Percentiles rank a stretch among this genome's conserved stretches.
These are phyloP conservation scores for Hiodon tergisus DNA, from an alignment of 2,113 vertebrate genomes.

Conservation along the genomic window DNA sequence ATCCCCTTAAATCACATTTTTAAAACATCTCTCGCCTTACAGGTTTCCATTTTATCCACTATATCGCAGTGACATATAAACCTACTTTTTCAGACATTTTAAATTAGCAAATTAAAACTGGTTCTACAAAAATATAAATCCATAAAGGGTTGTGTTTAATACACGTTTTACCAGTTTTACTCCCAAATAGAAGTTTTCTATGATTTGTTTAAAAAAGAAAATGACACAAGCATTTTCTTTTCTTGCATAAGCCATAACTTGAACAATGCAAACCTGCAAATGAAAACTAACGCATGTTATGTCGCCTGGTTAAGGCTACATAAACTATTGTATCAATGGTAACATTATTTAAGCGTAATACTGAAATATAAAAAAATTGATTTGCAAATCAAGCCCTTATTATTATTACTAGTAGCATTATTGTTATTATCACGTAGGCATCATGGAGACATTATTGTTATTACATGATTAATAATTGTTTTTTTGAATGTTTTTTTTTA, in stretches of 20 bases:
- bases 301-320: too few relatives aligned
- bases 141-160: too few relatives aligned
- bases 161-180: too few relatives aligned
- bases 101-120: not conserved
- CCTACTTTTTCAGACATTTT: not conserved
- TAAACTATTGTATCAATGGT: too few relatives aligned
- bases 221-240: too few relatives aligned
- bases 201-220: too few relatives aligned
- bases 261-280: too few relatives aligned
- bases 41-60: not conserved
- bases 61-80: not conserved
- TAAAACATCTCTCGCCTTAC: not conserved
- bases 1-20: not conserved
- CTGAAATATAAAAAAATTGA: not conserved
- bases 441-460: not conserved
- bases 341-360: too few relatives aligned
- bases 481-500: not conserved
- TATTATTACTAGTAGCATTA: conserved; percentile 5
- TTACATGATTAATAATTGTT: not conserved
- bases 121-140: too few relatives aligned
- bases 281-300: too few relatives aligned
- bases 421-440: not conserved
- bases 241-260: too few relatives aligned
- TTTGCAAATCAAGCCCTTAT: not conserved
- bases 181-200: too few relatives aligned